Base-by-base conservation (phyloP, 64 coral and sea anemone genomes). In the Pocillopora damicornis region DNA sequence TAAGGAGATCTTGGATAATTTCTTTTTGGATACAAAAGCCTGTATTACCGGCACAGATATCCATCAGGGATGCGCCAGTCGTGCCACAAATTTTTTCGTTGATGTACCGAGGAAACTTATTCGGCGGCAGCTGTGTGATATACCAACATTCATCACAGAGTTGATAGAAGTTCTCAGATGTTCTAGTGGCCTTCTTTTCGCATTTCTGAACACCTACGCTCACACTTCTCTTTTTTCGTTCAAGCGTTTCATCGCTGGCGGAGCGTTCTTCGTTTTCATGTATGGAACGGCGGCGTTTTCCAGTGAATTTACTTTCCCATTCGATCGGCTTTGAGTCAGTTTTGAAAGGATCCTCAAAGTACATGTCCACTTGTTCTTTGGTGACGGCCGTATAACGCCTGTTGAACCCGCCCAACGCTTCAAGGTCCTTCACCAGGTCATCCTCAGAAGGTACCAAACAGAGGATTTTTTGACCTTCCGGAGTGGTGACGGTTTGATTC, bases 391-490 rank as follows among this genome's bases (percentile, higher is more conserved):
- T 80, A 16, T 90, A 90, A 63, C 84, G 89, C 30, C 57, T 67
- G 22, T 90, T 90, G 73, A 82, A 90, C 17, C 89, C 89, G n/a
- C 89, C 89, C 13, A 81, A 16, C 15, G 63, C 79, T 23, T 76
- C 42, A 17, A 90, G 60, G 12, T 82, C 45, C 13, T 90, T 61
- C 60, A 76, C 14, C 14, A 90, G 34, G 0, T 90, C 80, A 8
- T 83, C 35, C 15, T 74, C 35, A 4, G 79, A 66, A 5, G 89
- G 89, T 13, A 90, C 89, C 57, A 90, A 64, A 63, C 89, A 90
- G 11, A 76, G 35, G 59, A 90, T 35, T 87, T 87, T 75, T 10
- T 84, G 60, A 57, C 89, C 80, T 17, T 85, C 13, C 6, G 58
- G 18, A 23, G 79, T 84, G 10, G 38, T 65, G 9, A 90, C 79